Evolutionary conservation across 1,140 invertebrate genomes (phyloP).

Genomic region (Drosophila cardini): DNA sequence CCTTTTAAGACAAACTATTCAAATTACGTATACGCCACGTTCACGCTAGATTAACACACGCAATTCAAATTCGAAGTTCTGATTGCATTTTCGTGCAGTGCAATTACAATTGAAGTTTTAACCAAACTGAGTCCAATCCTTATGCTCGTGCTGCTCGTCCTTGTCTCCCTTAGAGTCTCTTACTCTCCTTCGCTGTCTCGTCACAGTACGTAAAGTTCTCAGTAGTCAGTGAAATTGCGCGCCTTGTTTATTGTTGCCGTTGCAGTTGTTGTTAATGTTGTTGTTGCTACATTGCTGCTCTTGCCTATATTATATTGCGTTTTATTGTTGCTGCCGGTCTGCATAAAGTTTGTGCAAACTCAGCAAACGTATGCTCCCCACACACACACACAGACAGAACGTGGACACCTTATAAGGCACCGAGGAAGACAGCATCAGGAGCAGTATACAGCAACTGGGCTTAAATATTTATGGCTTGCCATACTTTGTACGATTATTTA

Average conservation of each 20-base stretch:
- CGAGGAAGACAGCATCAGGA: slow-evolving; percentile 1
- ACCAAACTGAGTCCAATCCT: neutral
- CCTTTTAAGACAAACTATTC: slow-evolving; percentile 31
- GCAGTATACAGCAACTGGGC: slow-evolving; percentile 15
- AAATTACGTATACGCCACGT: slow-evolving; percentile 67
- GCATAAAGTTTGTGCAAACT: slow-evolving; percentile 72
- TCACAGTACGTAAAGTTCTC: slow-evolving; percentile 82
- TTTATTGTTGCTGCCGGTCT: slow-evolving; percentile 63
- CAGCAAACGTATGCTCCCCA: slow-evolving; percentile 40
- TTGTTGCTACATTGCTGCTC: slow-evolving; percentile 34
- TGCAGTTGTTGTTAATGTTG: slow-evolving; percentile 37
- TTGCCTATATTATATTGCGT: slow-evolving; percentile 68
- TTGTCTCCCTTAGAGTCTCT: no score
- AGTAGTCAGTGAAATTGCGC: slow-evolving; percentile 80
- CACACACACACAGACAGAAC: neutral
- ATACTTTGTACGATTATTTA: slow-evolving; percentile 82
- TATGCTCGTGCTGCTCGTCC: neutral
- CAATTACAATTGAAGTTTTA: slow-evolving; percentile 37
- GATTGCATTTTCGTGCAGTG: slow-evolving; percentile 64
- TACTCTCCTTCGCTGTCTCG: slow-evolving; percentile 25
- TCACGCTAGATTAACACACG: slow-evolving; percentile 50
- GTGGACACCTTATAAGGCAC: slow-evolving; percentile 37
- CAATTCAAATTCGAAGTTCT: slow-evolving; percentile 24
- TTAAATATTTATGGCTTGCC: slow-evolving; percentile 75
- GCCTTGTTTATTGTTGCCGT: slow-evolving; percentile 75